Evolutionary conservation across 2,888 invertebrate genomes (phyloP), one percentile per base, ranked within the genome.

Genomic region (Xylota sylvarum): DNA sequence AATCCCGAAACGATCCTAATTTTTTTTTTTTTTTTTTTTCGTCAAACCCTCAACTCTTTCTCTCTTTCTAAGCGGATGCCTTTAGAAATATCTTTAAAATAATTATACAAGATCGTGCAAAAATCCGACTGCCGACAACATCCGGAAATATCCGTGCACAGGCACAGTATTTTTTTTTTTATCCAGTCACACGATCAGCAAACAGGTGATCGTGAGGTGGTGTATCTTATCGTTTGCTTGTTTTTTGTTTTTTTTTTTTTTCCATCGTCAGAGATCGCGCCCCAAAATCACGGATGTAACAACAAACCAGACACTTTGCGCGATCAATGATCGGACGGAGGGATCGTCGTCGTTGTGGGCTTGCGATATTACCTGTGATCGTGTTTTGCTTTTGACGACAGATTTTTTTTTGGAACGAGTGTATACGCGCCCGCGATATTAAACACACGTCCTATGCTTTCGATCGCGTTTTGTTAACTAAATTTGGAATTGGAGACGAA

Each of bases 81-180:
- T 32, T 65, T 27, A 48, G 32, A 80, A 67, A 52, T 76, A 52
- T 70, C 12, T 60, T 65, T 14, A 60, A 67, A 58, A 73, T 80
- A 73, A 72, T 72, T 80, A 46, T 12, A 27, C 40, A 60, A 74
- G 65, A 81, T 85, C 85, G 85, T 85, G 85, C 80, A 80, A 72
- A 60, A 56, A 72, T 72, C 65, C 81, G 37, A 72, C 48, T 72
- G 58, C 65, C 23, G 4, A 46, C 62, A 76, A 85, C 80, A 85
- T 85, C 80, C 85, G 81, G 85, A 85, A 81, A 85, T 77, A 85
- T 85, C 81, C 80, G 58, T 81, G 65, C 76, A 60, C 58, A 79
- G 74, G 69, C 50, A 62, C 50, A 70, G 30, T 48, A 46, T 40
- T 32, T 40, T n/a, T 60, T 52, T 52, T 23, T 43, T n/a, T 76